These are phyloP conservation scores for Heterocephalus glaber DNA, from an alignment of 2,113 vertebrate genomes.

Conservation along the genomic window DNA sequence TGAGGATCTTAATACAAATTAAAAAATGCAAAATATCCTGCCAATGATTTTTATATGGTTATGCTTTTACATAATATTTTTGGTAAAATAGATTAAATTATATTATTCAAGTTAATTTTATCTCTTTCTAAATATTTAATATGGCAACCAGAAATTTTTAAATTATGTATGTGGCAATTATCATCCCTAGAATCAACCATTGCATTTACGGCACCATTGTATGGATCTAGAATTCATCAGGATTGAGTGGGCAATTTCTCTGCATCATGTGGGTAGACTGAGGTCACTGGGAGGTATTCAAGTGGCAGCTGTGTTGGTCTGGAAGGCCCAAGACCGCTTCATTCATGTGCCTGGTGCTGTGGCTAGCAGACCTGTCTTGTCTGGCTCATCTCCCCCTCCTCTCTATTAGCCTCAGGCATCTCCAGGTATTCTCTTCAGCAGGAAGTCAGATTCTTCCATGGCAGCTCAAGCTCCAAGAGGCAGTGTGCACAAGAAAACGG, in stretches of 20 bases:
- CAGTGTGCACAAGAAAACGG: neutral
- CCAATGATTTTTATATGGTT: neutral
- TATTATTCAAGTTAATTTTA: too few relatives aligned
- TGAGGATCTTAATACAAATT: neutral
- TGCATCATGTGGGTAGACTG: neutral
- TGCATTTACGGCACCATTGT: neutral
- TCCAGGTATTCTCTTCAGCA: neutral
- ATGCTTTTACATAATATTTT: neutral
- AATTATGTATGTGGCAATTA: too few relatives aligned
- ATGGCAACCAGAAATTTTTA: too few relatives aligned
- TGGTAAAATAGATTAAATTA: neutral
- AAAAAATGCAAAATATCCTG: neutral
- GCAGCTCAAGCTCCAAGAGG: neutral
- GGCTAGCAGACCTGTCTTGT: neutral
- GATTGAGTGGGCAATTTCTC: neutral
- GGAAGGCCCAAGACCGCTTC: neutral
- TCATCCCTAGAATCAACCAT: too few relatives aligned
- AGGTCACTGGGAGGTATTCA: neutral
- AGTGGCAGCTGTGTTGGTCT: neutral
- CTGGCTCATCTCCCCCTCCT: neutral
- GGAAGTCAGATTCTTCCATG: neutral
- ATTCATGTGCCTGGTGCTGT: neutral
- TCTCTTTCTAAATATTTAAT: too few relatives aligned
- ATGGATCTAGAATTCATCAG: neutral
- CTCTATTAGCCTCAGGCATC: neutral